Evolutionary conservation across 92 coral and sea anemone species (phyloP), one percentile per base, ranked within the genome.

Genomic region (Parazoanthus atlanticus): DNA sequence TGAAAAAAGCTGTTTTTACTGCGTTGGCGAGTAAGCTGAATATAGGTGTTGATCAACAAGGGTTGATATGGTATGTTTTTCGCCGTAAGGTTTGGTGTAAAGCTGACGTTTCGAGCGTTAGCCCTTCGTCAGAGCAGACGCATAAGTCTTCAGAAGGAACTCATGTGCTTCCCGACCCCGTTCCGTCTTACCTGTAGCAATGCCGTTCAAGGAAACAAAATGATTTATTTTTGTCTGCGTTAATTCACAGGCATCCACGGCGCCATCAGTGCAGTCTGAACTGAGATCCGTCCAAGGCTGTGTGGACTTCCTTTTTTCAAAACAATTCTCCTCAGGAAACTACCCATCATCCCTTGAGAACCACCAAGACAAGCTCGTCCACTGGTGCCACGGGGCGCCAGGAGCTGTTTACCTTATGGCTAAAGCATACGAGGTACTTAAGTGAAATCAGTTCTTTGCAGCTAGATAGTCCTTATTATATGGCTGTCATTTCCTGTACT

Each of bases 381-480:
- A 97, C 90, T 97, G 99, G 99, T 97, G 99, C 33, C 99, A 97
- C 79, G 99, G 99, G 21, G 99, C 99, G 11, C 98, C 99, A 25
- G 99, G 99, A 46, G 94, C 96, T 26, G 91, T 95, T 16, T 93
- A 95, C 61, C 93, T 97, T 34, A 91, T 97, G 98, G 84, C 94
- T 72, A 97, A 94, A 86, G 96, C 99, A 32, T 89, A 94, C 91
- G 93, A 95, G 99, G 99, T 95, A 13, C 58, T 21, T 16, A 56
- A 30, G 11, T 56, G 19, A 67, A 11, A 43, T 65, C 12, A 29
- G 36, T 7, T 33, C 0, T 26, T 74, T 36, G 19, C 52, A 88
- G 31, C 70, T 23, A 13, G 21, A 52, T 52, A 8, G 21, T 52
- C 58, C 58, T 46, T 8, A 40, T 4, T 8, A 40, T 8, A 8